Percentiles rank a stretch among this genome's conserved stretches.
Conservation (phyloP, 2,888 invertebrate genomes). For the Orthonevra nobilis region DNA sequence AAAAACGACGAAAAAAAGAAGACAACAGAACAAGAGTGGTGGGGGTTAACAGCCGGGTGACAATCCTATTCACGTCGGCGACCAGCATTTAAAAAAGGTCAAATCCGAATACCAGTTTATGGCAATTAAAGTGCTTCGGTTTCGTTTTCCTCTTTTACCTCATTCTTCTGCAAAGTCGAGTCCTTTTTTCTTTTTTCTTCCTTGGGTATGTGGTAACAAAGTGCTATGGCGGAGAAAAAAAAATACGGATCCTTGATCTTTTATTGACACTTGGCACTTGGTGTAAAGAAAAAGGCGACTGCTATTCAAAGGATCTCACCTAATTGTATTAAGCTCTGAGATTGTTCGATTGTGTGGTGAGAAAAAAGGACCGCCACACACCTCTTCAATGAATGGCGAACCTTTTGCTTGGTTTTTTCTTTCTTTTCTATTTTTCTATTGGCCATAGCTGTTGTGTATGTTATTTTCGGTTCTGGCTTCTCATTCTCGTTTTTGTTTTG, state of each 20-base stretch:
- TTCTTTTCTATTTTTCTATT: no score
- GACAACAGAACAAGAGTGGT: neutral
- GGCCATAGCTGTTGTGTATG: no score
- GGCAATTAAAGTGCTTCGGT: conserved; percentile 60
- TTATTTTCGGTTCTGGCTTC: no score
- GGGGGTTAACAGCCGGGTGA: neutral
- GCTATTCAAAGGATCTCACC: conserved; percentile 47
- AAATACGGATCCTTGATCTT: conserved; percentile 58
- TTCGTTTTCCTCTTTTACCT: conserved; percentile 27
- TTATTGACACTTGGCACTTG: conserved; percentile 57
- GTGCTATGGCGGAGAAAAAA: conserved; percentile 32
- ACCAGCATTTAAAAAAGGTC: conserved; percentile 67
- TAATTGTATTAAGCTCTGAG: conserved; percentile 63
- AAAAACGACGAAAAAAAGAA: no score
- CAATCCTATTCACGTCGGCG: conserved; percentile 41
- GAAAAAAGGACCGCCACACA: conserved; percentile 18
- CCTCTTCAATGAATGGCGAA: neutral
- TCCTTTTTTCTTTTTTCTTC: neutral
- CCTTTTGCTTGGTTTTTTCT: no score
- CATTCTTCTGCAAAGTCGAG: neutral
- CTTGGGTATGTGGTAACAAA: conserved; percentile 18
- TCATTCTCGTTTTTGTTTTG: no score
- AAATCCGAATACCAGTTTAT: conserved; percentile 66
- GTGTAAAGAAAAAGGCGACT: conserved; percentile 57
- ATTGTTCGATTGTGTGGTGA: conserved; percentile 53